phyloP scores from a whole-genome alignment of 2,113 vertebrate species.

The Erythrocercus mccallii region DNA sequence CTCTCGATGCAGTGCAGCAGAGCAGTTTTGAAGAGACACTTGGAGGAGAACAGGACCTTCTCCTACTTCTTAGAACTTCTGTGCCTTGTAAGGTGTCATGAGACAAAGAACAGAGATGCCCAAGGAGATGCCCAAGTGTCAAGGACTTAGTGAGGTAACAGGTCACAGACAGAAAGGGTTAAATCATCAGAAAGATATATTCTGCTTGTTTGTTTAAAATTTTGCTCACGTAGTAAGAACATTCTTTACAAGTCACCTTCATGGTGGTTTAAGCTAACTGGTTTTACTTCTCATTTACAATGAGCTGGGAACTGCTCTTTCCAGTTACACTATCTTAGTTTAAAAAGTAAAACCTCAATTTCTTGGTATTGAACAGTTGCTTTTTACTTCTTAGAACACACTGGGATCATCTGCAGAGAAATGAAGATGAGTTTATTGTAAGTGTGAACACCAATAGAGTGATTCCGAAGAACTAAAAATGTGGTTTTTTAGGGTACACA shows the following conservation, averaged over 20 bases:
- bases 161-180: background rate
- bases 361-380: background rate
- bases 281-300: conserved; percentile 7
- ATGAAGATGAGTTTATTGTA: background rate
- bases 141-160: background rate
- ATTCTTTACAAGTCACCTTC: background rate
- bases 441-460: background rate
- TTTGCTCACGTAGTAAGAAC: background rate
- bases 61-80: background rate
- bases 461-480: background rate
- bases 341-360: background rate
- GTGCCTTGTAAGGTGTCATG: background rate
- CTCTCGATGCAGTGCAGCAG: background rate
- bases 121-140: background rate
- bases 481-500: background rate
- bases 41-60: background rate
- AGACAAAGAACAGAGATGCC: background rate
- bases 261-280: background rate
- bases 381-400: background rate
- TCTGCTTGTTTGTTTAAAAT: background rate
- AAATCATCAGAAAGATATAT: background rate
- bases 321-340: background rate
- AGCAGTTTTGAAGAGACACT: background rate
- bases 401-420: background rate
- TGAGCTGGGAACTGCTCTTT: background rate